phyloP scores from a whole-genome alignment of 2,888 invertebrate species.

The Nymphalis polychloros region DNA sequence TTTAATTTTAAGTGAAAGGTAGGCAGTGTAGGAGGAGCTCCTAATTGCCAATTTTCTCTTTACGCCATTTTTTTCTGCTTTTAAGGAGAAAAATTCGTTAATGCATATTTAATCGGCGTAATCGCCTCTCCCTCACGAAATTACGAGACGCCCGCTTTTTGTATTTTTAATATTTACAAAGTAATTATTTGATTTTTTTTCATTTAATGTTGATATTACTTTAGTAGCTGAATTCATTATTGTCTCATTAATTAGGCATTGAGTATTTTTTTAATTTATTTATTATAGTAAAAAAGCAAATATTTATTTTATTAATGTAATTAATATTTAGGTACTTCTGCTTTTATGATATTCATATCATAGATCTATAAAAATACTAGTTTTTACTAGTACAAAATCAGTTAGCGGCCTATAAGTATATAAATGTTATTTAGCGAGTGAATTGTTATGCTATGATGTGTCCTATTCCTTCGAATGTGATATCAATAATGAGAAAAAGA shows the following conservation, averaged over 20 bases:
- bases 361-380: no score
- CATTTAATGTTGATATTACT: conserved; percentile 34
- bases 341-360: no score
- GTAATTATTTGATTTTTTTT: conserved; percentile 38
- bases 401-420: no score
- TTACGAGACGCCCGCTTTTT: conserved; percentile 44
- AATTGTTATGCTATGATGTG: no score
- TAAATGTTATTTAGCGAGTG: no score
- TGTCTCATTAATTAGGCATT: conserved; percentile 13
- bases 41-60: conserved; percentile 81
- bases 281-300: neutral
- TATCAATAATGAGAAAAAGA: no score
- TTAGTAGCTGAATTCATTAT: conserved; percentile 31
- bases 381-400: no score
- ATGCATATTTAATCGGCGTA: conserved; percentile 80
- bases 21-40: conserved; percentile 52
- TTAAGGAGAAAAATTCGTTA: conserved; percentile 81
- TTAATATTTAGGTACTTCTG: no score
- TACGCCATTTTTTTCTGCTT: conserved; percentile 79
- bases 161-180: conserved; percentile 46
- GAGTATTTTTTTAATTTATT: conserved; percentile 12
- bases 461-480: no score
- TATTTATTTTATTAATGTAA: no score
- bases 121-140: conserved; percentile 69
- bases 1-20: conserved; percentile 68